Conservation (phyloP, 2,113 vertebrate genomes). For the Lamprologus lemairii region DNA sequence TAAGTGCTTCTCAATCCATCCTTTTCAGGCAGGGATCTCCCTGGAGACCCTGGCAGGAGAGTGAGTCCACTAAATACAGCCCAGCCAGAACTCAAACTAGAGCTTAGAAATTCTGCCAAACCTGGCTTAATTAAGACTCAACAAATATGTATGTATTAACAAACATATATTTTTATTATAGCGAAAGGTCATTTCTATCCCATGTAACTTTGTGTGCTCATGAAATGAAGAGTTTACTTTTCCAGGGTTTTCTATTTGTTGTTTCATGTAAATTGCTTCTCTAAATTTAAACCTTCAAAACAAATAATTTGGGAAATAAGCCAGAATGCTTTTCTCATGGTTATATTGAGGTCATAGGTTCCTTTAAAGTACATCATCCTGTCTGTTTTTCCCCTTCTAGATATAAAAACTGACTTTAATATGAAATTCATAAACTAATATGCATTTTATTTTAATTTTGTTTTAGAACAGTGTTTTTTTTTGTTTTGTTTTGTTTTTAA, state of each 20-base stretch:
- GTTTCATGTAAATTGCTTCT: constrained; percentile 60
- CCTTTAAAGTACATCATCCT: neutral
- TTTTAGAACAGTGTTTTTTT: neutral
- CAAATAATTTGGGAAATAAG: constrained; percentile 70
- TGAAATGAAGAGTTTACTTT: constrained; percentile 56
- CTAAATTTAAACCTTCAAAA: constrained; percentile 74
- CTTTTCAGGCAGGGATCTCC: constrained; percentile 52
- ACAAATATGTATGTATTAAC: neutral
- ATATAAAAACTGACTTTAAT: neutral
- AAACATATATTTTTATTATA: constrained; percentile 4
- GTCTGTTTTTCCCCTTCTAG: neutral
- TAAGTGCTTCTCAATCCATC: constrained; percentile 65
- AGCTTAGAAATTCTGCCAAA: neutral
- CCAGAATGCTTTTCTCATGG: constrained; percentile 65
- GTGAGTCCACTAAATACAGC: constrained; percentile 2
- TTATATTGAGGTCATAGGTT: constrained; percentile 48
- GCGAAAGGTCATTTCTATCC: constrained; percentile 9
- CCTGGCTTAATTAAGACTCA: neutral
- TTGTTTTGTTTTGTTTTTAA: neutral
- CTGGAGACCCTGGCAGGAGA: constrained; percentile 27
- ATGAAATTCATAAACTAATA: neutral
- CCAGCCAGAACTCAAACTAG: neutral
- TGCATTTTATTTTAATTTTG: neutral
- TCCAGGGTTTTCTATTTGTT: constrained; percentile 64
- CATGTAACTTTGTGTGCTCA: constrained; percentile 13